phyloP scores from a whole-genome alignment of 2,888 invertebrate species.

The Morpho achilles region DNA sequence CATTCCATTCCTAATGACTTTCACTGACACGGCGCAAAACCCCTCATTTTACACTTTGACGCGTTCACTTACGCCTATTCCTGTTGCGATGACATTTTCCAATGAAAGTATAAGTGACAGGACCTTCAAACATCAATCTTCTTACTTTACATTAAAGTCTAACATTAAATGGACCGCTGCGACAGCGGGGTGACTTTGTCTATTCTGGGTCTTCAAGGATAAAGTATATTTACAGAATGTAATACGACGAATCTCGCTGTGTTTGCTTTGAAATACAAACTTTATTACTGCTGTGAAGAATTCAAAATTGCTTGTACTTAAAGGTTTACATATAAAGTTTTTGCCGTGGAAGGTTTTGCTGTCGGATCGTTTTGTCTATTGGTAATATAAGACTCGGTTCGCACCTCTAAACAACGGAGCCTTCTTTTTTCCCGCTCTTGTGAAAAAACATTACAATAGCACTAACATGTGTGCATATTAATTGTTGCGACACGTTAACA shows the following conservation, averaged over 20 bases:
- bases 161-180: constrained; percentile 39
- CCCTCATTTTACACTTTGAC: constrained; percentile 80
- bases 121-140: constrained; percentile 39
- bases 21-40: constrained; percentile 75
- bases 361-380: constrained; percentile 65
- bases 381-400: constrained; percentile 72
- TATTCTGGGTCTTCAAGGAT: constrained; percentile 71
- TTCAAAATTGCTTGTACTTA: constrained; percentile 33
- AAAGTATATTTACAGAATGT: constrained; percentile 54
- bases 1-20: constrained; percentile 78
- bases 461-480: constrained; percentile 44
- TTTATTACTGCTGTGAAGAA: constrained; percentile 38
- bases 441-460: constrained; percentile 51
- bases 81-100: constrained; percentile 72
- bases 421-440: constrained; percentile 68
- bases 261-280: constrained; percentile 37
- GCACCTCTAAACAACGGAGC: constrained; percentile 69
- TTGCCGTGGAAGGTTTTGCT: constrained; percentile 37
- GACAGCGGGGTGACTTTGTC: constrained; percentile 64
- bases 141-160: constrained; percentile 45
- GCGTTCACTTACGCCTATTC: constrained; percentile 75
- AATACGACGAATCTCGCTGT: constrained; percentile 43
- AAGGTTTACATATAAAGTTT: constrained; percentile 28
- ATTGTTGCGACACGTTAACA: constrained; percentile 50
- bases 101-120: constrained; percentile 53